Base-by-base conservation (phyloP, 53 echinoderm and acorn worm species). In the Pentamera pediparva region DNA sequence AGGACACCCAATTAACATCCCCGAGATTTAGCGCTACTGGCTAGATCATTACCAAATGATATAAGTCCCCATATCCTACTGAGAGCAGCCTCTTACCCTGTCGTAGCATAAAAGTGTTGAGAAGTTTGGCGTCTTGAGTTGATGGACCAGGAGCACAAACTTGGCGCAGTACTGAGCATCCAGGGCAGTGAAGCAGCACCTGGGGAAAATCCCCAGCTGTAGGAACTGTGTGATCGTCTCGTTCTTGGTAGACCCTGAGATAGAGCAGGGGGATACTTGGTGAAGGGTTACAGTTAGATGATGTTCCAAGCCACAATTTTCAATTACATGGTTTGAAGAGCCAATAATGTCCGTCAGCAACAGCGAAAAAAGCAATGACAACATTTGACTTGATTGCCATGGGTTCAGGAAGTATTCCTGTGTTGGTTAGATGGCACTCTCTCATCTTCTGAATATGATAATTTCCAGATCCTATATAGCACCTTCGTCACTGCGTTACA, bases 171-270 rank as follows among this genome's bases (percentile, higher is more conserved):
- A 98, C 70, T 92, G 73, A 63, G 88, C 91, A 61, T 98, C 98
- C 13, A 75, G 88, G 56, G 91, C 89, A 33, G 98, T 92, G 78
- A 91, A 98, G 77, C 98, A 98, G 62, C 91, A 91, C 12, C 98
- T 71, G 4, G 98, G 98, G 62, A 98, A 98, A 59, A 98, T 81
- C 32, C 98, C 92, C 34, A 92, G 88, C 84, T 98, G 98, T 20
- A 98, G 80, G 62, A 98, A 98, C 89, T 98, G 98, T 35, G 98
- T 98, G 62, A 98, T 98, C 37, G 98, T 98, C 69, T 98, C 98
- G 76, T 98, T 98, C 84, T 98, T 98, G 56, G 98, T 98, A 3
- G 98, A 92, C 29, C 98, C 98, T 91, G 36, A 13, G 52, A 17
- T 27, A 59, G 17, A 80, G 6, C 52, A 24, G 29, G 3, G 20